A percentile compares a stretch with the other conserved stretches of the same genome.
These are phyloP conservation scores for Megamerina dolium DNA, from an alignment of 2,888 invertebrate species.

Conservation along the genomic window DNA sequence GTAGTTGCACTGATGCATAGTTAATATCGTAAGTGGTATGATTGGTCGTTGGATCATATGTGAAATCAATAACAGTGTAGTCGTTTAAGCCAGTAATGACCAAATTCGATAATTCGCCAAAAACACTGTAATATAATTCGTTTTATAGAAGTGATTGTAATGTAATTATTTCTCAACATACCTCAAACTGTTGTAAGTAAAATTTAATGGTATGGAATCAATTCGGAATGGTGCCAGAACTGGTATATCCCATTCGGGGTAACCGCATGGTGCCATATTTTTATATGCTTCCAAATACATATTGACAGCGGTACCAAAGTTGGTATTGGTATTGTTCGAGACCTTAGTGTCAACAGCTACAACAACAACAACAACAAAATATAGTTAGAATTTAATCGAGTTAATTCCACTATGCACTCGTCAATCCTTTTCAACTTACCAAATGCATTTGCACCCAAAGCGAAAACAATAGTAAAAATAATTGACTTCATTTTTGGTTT, in stretches of 20 bases:
- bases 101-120: constrained; percentile 31
- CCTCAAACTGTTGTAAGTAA: too few species aligned
- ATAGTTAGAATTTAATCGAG: too few species aligned
- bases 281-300: constrained; percentile 23
- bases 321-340: constrained; percentile 6
- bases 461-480: too few species aligned
- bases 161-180: background rate
- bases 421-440: too few species aligned
- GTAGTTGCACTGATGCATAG: constrained; percentile 25
- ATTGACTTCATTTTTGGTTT: too few species aligned
- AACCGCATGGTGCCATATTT: constrained; percentile 35
- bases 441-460: too few species aligned
- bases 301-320: constrained; percentile 23
- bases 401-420: too few species aligned
- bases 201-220: too few species aligned
- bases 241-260: constrained; percentile 24
- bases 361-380: too few species aligned
- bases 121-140: constrained; percentile 15
- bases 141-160: background rate
- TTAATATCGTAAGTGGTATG: constrained; percentile 27
- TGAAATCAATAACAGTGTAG: constrained; percentile 23
- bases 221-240: constrained; percentile 26
- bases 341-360: too few species aligned
- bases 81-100: constrained; percentile 27
- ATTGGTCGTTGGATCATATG: constrained; percentile 21